A percentile compares a stretch with the other conserved stretches of the same genome.
phyloP scores from a whole-genome alignment of 2,113 vertebrate species.

The Datnioides undecimradiatus region DNA sequence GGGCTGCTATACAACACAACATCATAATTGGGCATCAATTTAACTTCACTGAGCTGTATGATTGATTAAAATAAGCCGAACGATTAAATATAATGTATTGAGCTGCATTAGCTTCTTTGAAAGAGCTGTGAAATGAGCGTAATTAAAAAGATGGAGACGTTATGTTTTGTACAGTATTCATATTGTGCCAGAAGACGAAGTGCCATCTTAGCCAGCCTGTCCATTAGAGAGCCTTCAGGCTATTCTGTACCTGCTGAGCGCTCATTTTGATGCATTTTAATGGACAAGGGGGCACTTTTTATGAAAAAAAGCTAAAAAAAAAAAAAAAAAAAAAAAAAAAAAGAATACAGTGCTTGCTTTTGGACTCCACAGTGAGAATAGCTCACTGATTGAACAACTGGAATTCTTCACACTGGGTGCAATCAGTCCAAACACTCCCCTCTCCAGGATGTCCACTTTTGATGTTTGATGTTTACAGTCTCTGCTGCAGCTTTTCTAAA shows the following conservation, averaged over 20 bases:
- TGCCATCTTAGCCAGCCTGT: neutral
- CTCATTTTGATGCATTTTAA: neutral
- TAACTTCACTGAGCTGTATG: constrained; percentile 12
- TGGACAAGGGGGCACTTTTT: neutral
- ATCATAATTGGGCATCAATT: constrained; percentile 25
- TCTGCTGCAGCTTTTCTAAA: neutral
- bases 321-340: neutral
- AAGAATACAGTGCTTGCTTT: neutral
- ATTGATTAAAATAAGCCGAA: constrained; percentile 2
- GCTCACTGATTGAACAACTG: neutral
- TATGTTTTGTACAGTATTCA: neutral
- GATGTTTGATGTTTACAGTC: no score
- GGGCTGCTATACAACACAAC: neutral
- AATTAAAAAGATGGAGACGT: constrained; percentile 9
- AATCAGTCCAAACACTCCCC: neutral
- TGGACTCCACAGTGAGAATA: neutral
- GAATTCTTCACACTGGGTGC: neutral
- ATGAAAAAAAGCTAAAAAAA: no score
- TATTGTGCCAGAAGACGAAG: neutral
- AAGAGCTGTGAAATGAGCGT: constrained; percentile 15
- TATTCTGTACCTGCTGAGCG: neutral
- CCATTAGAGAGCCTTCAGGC: neutral
- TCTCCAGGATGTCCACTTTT: neutral
- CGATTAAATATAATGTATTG: constrained; percentile 18
- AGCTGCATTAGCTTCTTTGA: constrained; percentile 18